phyloP scores from a whole-genome alignment of 2,113 vertebrate species.

The Labeo rohita region DNA sequence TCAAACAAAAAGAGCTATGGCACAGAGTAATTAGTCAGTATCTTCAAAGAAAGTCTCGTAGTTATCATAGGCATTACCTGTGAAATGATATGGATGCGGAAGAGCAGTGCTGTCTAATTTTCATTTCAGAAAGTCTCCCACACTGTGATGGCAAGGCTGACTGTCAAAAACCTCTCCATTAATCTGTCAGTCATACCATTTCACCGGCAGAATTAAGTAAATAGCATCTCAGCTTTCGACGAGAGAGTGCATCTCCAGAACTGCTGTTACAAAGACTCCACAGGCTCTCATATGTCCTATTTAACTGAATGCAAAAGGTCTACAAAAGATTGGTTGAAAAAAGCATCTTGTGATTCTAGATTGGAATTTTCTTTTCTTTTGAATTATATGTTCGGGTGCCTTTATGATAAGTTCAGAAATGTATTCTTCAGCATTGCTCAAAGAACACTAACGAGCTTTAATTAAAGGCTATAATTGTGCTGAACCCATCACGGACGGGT shows the following conservation, averaged over 20 bases:
- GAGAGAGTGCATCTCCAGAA: neutral
- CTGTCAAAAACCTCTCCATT: conserved; percentile 52
- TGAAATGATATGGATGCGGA: conserved; percentile 42
- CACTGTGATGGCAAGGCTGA: conserved; percentile 32
- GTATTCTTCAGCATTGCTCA: conserved; percentile 76
- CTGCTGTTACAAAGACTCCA: neutral
- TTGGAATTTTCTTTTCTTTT: conserved; percentile 52
- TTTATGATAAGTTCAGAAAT: conserved; percentile 63
- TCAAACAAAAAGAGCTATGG: conserved; percentile 5
- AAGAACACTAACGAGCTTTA: conserved; percentile 84
- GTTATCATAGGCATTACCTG: conserved; percentile 47
- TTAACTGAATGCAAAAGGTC: neutral
- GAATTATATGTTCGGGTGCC: conserved; percentile 70
- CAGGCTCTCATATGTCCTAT: neutral
- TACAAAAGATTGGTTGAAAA: neutral
- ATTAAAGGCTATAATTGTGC: conserved; percentile 88
- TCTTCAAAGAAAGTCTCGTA: conserved; percentile 33
- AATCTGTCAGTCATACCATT: conserved; percentile 51
- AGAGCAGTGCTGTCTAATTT: conserved; percentile 47
- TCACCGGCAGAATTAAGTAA: conserved; percentile 34
- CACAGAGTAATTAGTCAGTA: conserved; percentile 40
- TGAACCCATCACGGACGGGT: conserved; percentile 86
- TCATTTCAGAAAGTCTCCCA: conserved; percentile 52
- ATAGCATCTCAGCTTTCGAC: conserved; percentile 21
- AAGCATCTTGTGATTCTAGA: neutral